Base-by-base conservation (phyloP, 2,113 vertebrate species). In the Mesoclemmys tuberculata region DNA sequence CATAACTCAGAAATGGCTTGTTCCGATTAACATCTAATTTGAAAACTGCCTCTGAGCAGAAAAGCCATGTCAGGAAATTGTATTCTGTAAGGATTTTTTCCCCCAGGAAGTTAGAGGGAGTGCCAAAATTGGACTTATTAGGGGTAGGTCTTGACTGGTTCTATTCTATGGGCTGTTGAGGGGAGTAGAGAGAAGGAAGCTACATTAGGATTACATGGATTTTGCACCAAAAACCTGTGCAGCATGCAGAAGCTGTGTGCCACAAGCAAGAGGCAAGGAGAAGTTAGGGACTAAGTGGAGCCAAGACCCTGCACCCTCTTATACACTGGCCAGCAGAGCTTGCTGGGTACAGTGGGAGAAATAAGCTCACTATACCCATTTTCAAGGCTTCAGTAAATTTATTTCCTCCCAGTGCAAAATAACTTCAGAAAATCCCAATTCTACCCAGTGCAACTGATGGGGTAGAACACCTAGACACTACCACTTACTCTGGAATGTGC, bases 191-290 rank as follows among this genome's bases (percentile, higher is more conserved):
- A 52, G 77, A 78, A 41, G 26, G 5, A 35, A n/a, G 46, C 19
- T 91, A 14, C 55, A 64, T 29, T 56, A 31, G 61, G 74, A 3
- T 24, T 95, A 88, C 88, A n/a, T 82, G 56, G 35, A 49, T 91
- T 82, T 84, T 1, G 51, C 27, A 26, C 71, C 9, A 16, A 4
- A 29, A 48, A 35, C 46, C 18, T 61, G 29, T 18, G 4, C 10
- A 64, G 12, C 22, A 6, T 0, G 0, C 27, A 26, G 5, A 44
- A 10, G 35, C 35, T 75, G 11, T 41, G 38, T 44, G 38, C 38
- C 38, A 44, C 71, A 44, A 75, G 41, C 22, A 44, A 75, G 24
- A 44, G 71, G 41, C 24, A 44, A 10, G 2, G n/a, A 75, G 21
- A 22, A 44, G 41, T 22, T 22, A 29, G 68, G 14, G 46, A 91